Base-by-base conservation (phyloP, 2,888 invertebrate species). In the Phengaris alcon region DNA sequence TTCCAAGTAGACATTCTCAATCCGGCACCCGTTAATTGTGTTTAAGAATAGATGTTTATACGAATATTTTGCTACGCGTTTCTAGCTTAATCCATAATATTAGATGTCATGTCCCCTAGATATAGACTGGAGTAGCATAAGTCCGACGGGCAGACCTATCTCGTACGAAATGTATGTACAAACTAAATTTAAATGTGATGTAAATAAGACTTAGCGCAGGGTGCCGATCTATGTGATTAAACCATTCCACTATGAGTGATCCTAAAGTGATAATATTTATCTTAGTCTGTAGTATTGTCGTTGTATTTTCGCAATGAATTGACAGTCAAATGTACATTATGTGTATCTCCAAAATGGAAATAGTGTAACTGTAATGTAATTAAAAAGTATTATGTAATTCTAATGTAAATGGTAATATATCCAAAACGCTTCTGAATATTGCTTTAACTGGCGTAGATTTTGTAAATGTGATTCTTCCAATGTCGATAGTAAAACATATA, bases 201-300 rank as follows among this genome's bases (percentile, higher is more conserved):
- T 82, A 82, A 81, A 81, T 83, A 82, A 78, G 81, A 84, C 80
- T 81, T 83, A 82, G 81, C 82, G 79, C 86, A 84, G 84, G 85
- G 84, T 84, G 84, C 83, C 84, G 84, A 78, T 78, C 75, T 75
- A 82, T 84, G 87, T 87, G 87, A 87, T 86, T 83, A 83, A 83
- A 86, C 85, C 90, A 89, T 88, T 90, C 88, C 89, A 87, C 78
- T 79, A 77, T 80, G 81, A 80, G 85, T 86, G 85, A 87, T 86
- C 82, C 83, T 84, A 85, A 85, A 83, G 89, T 89, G 88, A 89
- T 89, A 89, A 86, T 86, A 86, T 79, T 80, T 73, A 74, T 52
- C 72, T 74, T 79, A 78, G 75, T 74, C 73, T 73, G 77, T 74
- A 77, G 78, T 76, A 76, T 75, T 15, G 59, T 69, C 22, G 68